Evolutionary conservation across 2,888 invertebrate species (phyloP).

Genomic region (Amphipyra berbera): DNA sequence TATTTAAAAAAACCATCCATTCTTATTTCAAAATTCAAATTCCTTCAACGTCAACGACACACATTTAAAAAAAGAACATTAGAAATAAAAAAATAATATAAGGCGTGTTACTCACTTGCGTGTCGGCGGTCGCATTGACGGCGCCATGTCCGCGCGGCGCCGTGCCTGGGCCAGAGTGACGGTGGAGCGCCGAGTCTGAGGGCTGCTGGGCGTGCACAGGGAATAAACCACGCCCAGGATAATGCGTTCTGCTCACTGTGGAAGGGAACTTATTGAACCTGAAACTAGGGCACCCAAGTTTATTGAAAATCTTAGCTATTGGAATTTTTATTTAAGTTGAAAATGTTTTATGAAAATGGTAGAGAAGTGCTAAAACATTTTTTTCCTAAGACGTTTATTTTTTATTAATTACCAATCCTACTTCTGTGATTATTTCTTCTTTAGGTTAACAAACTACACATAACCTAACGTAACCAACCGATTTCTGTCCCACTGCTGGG

Average conservation of each 20-base stretch:
- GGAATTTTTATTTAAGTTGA: too few relatives aligned
- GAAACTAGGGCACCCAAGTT: slow-evolving; percentile 18
- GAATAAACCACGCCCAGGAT: slow-evolving; percentile 49
- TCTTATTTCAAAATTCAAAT: background rate
- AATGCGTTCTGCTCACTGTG: background rate
- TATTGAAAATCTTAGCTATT: slow-evolving; percentile 1
- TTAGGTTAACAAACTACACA: too few relatives aligned
- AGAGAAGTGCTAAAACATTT: too few relatives aligned
- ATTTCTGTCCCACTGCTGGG: too few relatives aligned
- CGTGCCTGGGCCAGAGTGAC: slow-evolving; percentile 78
- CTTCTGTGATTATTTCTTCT: too few relatives aligned
- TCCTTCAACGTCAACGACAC: background rate
- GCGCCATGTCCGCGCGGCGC: slow-evolving; percentile 88
- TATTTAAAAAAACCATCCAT: background rate
- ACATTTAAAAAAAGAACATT: background rate
- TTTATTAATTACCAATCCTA: too few relatives aligned
- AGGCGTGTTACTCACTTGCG: slow-evolving; percentile 80
- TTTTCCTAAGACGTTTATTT: too few relatives aligned
- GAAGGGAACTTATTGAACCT: slow-evolving; percentile 16
- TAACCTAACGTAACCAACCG: too few relatives aligned
- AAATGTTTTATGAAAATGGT: too few relatives aligned
- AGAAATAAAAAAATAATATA: slow-evolving; percentile 22
- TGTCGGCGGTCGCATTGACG: slow-evolving; percentile 81
- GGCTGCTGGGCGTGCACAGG: slow-evolving; percentile 37
- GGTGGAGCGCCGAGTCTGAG: slow-evolving; percentile 3